Conservation (phyloP, 2,797 vertebrate genomes). For the Artibeus jamaicensis region DNA sequence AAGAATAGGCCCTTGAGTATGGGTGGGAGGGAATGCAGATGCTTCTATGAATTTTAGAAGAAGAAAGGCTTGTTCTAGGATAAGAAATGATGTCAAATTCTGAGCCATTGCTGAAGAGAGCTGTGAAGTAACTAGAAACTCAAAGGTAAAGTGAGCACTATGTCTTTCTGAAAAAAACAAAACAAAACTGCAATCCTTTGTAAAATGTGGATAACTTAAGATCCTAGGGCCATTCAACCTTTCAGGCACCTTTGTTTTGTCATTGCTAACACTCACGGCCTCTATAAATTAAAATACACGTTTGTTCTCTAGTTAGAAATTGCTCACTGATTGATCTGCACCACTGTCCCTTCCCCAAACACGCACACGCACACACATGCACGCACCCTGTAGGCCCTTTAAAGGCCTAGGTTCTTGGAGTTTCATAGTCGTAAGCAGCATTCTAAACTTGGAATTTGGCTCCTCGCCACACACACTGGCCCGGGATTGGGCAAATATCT, state of each 20-base stretch:
- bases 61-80: neutral
- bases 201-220: neutral
- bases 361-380: neutral
- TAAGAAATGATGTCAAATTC: constrained; percentile 20
- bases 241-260: neutral
- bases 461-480: constrained; percentile 45
- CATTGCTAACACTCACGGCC: neutral
- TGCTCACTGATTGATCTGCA: neutral
- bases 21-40: neutral
- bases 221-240: neutral
- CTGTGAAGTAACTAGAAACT: constrained; percentile 3
- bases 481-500: constrained; percentile 45
- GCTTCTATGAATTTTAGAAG: neutral
- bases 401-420: constrained; percentile 53
- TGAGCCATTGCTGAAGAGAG: neutral
- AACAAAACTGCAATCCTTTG: neutral
- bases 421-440: constrained; percentile 39
- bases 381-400: neutral
- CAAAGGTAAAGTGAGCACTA: neutral
- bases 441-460: constrained; percentile 66
- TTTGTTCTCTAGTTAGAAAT: neutral
- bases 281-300: neutral
- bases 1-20: neutral
- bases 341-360: neutral
- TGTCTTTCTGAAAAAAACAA: neutral